These are phyloP conservation scores for Drosophila kohkoa DNA, from an alignment of 1,140 invertebrate genomes.

Conservation along the genomic window DNA sequence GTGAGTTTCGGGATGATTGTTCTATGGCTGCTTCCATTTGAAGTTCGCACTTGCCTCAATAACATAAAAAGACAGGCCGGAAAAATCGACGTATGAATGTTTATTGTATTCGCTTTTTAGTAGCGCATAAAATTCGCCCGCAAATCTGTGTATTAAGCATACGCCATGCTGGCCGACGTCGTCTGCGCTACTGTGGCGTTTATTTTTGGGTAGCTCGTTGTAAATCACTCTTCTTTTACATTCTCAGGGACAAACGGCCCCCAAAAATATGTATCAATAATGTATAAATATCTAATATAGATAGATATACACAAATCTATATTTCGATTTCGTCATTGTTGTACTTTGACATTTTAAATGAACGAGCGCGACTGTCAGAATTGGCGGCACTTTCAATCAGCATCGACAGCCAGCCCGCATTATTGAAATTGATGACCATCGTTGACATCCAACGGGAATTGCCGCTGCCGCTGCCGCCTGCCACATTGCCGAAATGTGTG, in stretches of 20 bases:
- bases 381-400: conserved; percentile 69
- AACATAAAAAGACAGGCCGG: conserved; percentile 34
- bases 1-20: conserved; percentile 48
- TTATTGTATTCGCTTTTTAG: conserved; percentile 35
- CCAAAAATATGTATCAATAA: conserved; percentile 14
- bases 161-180: conserved; percentile 14
- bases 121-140: conserved; percentile 32
- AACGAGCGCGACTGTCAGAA: conserved; percentile 25
- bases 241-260: conserved; percentile 21
- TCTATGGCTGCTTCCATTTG: conserved; percentile 56
- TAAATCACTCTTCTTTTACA: conserved; percentile 30
- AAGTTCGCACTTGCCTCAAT: conserved; percentile 23
- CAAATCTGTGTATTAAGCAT: conserved; percentile 26
- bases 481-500: conserved; percentile 9
- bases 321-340: conserved; percentile 30
- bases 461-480: conserved; percentile 2
- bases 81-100: conserved; percentile 47
- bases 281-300: conserved; percentile 46
- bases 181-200: conserved; percentile 3
- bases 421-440: conserved; percentile 69
- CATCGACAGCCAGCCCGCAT: conserved; percentile 33
- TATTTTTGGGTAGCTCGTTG: conserved; percentile 24
- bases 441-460: conserved; percentile 22
- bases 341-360: conserved; percentile 61
- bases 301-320: conserved; percentile 39